Evolutionary conservation across 2,888 invertebrate genomes (phyloP).

Genomic region (Eubasilissa splendida): DNA sequence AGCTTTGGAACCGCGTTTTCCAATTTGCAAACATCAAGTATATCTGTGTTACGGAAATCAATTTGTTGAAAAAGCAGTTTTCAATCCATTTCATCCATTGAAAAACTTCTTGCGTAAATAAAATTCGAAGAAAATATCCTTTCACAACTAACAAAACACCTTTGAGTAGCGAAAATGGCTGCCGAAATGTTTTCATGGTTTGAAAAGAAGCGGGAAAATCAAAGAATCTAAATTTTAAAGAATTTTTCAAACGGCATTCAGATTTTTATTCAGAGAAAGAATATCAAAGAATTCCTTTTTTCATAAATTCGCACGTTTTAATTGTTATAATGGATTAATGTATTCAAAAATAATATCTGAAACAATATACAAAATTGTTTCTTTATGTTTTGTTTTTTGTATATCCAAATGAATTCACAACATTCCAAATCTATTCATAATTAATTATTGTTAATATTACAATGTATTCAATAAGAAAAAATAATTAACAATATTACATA

Average conservation of each 20-base stretch:
- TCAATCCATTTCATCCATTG: background rate
- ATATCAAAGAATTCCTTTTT: background rate
- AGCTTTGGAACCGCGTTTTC: background rate
- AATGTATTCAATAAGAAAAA: no score
- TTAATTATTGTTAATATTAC: no score
- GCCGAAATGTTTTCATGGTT: background rate
- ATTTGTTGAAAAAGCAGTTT: slow-evolving; percentile 23
- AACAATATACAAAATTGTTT: no score
- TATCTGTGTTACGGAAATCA: slow-evolving; percentile 13
- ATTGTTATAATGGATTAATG: no score
- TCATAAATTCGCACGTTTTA: background rate
- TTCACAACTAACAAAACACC: slow-evolving; percentile 13
- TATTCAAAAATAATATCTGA: no score
- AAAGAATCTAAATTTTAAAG: background rate
- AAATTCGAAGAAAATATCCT: slow-evolving; percentile 13
- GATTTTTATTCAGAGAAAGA: background rate
- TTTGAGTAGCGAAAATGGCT: slow-evolving; percentile 3
- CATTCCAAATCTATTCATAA: no score
- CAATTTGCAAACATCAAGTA: slow-evolving; percentile 12
- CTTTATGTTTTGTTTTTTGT: no score
- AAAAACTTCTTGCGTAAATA: slow-evolving; percentile 19
- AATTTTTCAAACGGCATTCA: background rate
- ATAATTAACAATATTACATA: no score
- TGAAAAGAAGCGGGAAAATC: background rate
- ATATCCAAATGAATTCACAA: no score